Percentiles rank a stretch among this genome's conserved stretches.
Conservation (phyloP, 2,797 vertebrate genomes). For the Halcyon leucocephala region DNA sequence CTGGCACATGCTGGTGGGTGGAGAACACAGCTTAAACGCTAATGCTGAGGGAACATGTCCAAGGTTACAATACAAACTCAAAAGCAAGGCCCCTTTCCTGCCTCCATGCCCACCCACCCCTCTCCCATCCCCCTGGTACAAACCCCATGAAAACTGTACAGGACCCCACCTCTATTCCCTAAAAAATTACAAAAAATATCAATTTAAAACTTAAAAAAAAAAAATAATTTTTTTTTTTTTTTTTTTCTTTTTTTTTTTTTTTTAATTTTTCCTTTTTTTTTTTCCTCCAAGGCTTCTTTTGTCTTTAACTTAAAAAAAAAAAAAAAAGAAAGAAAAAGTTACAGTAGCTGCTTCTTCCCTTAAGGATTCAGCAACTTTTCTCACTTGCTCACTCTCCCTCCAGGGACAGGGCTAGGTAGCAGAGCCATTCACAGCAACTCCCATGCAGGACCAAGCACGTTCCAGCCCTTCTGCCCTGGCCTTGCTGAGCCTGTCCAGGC, state of each 20-base stretch:
- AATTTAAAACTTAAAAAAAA: slow-evolving; percentile 88
- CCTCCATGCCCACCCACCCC: slow-evolving; percentile 33
- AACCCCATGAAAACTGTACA: slow-evolving; percentile 77
- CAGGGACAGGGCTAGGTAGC: slow-evolving; percentile 61
- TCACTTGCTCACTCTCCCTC: slow-evolving; percentile 59
- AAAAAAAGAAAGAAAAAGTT: slow-evolving; percentile 73
- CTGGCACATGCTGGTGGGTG: slow-evolving; percentile 26
- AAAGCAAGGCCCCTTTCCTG: slow-evolving; percentile 72
- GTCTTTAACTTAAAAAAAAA: slow-evolving; percentile 78
- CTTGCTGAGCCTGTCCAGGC: background rate
- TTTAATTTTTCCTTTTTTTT: background rate
- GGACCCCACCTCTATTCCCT: slow-evolving; percentile 80
- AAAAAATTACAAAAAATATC: slow-evolving; percentile 87
- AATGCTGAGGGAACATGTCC: slow-evolving; percentile 73
- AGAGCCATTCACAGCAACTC: slow-evolving; percentile 76
- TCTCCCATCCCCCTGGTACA: slow-evolving; percentile 58
- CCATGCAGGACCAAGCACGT: slow-evolving; percentile 63
- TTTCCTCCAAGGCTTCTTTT: slow-evolving; percentile 74
- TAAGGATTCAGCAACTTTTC: slow-evolving; percentile 61
- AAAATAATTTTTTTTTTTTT: slow-evolving; percentile 83
- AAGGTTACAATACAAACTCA: slow-evolving; percentile 72
- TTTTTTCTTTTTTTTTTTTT: background rate
- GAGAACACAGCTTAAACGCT: slow-evolving; percentile 72
- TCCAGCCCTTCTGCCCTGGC: slow-evolving; percentile 27
- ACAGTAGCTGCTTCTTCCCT: slow-evolving; percentile 78